Conservation (phyloP, 2,888 invertebrate species). For the Nebria brevicollis region DNA sequence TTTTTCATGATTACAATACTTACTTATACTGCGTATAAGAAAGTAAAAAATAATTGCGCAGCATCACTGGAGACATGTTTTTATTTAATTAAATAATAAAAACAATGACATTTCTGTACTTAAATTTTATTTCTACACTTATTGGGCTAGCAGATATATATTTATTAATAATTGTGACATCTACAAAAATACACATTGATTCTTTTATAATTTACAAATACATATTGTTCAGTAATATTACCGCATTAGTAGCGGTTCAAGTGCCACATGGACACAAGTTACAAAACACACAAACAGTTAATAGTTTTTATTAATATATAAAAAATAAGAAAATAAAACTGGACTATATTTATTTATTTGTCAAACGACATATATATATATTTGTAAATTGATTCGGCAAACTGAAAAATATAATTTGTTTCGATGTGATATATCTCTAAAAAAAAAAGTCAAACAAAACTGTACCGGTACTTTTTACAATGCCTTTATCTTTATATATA, state of each 20-base stretch:
- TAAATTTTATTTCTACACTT: constrained; percentile 35
- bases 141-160: constrained; percentile 44
- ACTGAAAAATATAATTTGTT: neutral
- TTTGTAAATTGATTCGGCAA: neutral
- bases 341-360: neutral
- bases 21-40: too few species aligned
- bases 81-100: neutral
- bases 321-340: neutral
- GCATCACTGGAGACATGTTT: neutral
- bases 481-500: neutral
- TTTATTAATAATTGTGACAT: constrained; percentile 52
- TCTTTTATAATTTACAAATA: constrained; percentile 47
- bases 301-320: constrained; percentile 6
- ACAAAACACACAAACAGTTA: constrained; percentile 28
- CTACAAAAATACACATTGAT: constrained; percentile 59
- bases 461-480: neutral
- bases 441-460: neutral
- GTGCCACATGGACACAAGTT: neutral
- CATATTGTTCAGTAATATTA: constrained; percentile 44
- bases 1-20: too few species aligned
- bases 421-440: neutral
- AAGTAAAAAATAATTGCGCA: too few species aligned
- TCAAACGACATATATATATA: constrained; percentile 1
- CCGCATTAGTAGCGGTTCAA: constrained; percentile 17
- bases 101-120: neutral